Base-by-base conservation (phyloP, 2,888 invertebrate species). In the Melieria crassipennis region DNA sequence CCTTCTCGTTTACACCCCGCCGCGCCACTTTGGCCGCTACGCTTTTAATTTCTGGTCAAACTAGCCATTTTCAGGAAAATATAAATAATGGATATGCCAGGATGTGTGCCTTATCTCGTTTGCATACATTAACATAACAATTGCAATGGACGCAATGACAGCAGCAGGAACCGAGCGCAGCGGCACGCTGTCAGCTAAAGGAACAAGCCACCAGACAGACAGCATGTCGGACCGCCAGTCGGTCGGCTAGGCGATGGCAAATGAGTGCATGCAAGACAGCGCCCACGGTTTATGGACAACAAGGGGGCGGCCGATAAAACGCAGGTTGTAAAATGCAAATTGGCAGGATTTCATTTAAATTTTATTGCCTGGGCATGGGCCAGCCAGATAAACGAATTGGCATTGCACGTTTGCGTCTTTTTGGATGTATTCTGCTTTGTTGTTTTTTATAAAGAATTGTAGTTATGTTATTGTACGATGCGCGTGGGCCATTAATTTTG, bases 281-380 rank as follows among this genome's bases (percentile, higher is more conserved):
- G 30, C 30, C 30, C 2, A 30, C 30, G 30, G 30, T 30, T 30
- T 30, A 30, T 30, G 30, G 3, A 30, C 30, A 30, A 30, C 30
- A 30, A 30, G 30, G 30, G 30, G 30, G 30, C 1, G 30, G 30
- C 30, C 30, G 30, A 30, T 30, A 30, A 30, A 5, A 43, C 66
- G 50, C 66, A 66, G 58, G 61, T 68, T 68, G 52, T 61, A 42
- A 68, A 55, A 68, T 68, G 62, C 61, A 68, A 68, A 68, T 68
- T 68, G 61, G 68, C 62, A 61, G 62, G 45, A 68, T 62, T 62
- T 68, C 68, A 61, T 68, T 68, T 68, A 68, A 68, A 61, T 68
- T 68, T 68, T 68, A 68, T 61, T 30, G 30, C 61, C 43, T 30
- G 30, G 30, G 30, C 30, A 30, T 30, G 30, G 30, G 30, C 30